Evolutionary conservation across 2,113 vertebrate genomes (phyloP), one percentile per base, ranked within the genome.

Genomic region (Electrona antarctica): DNA sequence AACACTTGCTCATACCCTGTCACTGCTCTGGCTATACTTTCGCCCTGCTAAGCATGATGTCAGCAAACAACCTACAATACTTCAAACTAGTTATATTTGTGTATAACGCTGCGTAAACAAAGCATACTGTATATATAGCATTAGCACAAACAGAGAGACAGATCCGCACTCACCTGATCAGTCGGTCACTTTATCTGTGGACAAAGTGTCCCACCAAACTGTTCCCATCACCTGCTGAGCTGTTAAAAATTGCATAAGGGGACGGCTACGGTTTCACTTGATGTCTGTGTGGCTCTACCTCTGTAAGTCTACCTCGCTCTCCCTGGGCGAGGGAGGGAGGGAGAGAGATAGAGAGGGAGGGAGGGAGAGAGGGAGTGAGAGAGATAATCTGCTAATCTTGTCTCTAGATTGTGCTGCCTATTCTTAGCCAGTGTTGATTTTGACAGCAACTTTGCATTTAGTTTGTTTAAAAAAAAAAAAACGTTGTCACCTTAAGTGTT

Each of bases 331-430:
- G 58, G 33, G 29, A 60, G 58, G 6, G 58, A n/a, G 57, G 28
- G 15, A 8, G 57, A 59, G 11, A 28, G 54, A 56, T 3, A 4
- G 14, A 58, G 55, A 59, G 7, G n/a, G 57, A 60, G 11, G 50
- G 45, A 29, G 55, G 28, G 10, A 29, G 14, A 60, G 11, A 69
- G 57, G 50, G 82, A 84, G 12, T 15, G 65, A 46, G 52, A 82
- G 85, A 64, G 86, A 85, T 92, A 90, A 92, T 89, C 89, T 83
- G 69, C 80, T 94, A 93, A 94, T 88, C 91, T 90, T 84, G 84
- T 79, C 66, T 81, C 77, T 81, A 80, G 60, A 83, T 81, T 76
- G 78, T 52, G 56, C 71, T 15, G 77, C 69, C 85, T 92, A 90
- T 90, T 88, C 76, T 88, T 90, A 91, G 88, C 74, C 64, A 21